Evolutionary conservation across 1,140 invertebrate species (phyloP).

Genomic region (Macrocentrus cingulum): DNA sequence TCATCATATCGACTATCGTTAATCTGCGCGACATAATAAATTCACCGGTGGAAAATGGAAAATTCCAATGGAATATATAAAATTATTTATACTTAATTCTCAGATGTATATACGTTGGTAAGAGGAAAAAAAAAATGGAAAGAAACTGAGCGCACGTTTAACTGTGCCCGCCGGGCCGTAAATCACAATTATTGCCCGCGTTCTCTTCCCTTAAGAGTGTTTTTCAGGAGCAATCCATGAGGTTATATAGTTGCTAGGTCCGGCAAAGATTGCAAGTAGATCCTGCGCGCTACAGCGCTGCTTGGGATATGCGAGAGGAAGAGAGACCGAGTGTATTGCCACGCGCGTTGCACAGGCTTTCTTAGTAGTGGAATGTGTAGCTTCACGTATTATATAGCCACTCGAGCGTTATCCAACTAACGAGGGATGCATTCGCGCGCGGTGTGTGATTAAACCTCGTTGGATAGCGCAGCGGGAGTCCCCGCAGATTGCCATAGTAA

Average conservation of each 20-base stretch:
- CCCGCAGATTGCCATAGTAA: conserved; percentile 34
- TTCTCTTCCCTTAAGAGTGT: conserved; percentile 36
- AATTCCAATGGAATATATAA: too few species aligned
- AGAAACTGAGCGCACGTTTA: conserved; percentile 31
- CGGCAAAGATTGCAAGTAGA: conserved; percentile 9
- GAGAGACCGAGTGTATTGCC: background rate
- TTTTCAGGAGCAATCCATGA: conserved; percentile 39
- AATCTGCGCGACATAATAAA: conserved; percentile 18
- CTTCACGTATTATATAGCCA: conserved; percentile 45
- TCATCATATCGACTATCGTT: conserved; percentile 14
- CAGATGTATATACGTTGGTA: too few species aligned
- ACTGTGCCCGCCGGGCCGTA: conserved; percentile 39
- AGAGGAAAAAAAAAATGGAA: conserved; percentile 15
- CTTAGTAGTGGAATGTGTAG: conserved; percentile 40
- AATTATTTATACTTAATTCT: background rate
- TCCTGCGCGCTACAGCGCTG: conserved; percentile 36
- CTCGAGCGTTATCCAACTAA: conserved; percentile 50
- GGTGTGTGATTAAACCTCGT: conserved; percentile 52
- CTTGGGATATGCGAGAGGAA: background rate
- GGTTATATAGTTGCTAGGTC: conserved; percentile 19
- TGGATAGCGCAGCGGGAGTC: conserved; percentile 48
- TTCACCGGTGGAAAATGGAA: too few species aligned
- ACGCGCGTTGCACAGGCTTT: too few species aligned
- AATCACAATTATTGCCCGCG: conserved; percentile 53
- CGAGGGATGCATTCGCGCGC: conserved; percentile 52